Conservation (phyloP, 2,888 invertebrate species). For the Clusia tigrina region DNA sequence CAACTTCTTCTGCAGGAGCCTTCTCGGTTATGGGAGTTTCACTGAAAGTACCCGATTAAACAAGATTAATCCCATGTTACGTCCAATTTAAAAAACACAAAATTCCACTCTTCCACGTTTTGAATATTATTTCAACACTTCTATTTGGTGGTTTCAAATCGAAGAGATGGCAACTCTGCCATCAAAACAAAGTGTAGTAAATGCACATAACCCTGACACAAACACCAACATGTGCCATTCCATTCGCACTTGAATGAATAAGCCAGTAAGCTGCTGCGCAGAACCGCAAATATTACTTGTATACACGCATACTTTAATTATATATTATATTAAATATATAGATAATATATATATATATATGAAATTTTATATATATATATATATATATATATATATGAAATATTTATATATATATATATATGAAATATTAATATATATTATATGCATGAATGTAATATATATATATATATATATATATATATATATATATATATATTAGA, state of each 20-base stretch:
- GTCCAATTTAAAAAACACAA: not conserved
- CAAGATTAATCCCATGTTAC: too few relatives aligned
- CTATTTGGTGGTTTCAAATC: not conserved
- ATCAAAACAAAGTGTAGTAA: not conserved
- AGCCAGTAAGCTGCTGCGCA: not conserved
- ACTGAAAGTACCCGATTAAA: constrained; percentile 41
- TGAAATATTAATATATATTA: too few relatives aligned
- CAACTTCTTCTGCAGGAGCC: constrained; percentile 59
- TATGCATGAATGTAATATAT: too few relatives aligned
- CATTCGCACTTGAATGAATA: not conserved
- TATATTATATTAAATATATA: too few relatives aligned
- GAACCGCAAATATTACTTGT: too few relatives aligned
- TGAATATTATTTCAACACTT: not conserved
- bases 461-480: too few relatives aligned
- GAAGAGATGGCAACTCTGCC: not conserved
- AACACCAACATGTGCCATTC: not conserved
- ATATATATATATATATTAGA: too few relatives aligned
- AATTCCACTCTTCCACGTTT: not conserved
- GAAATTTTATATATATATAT: too few relatives aligned
- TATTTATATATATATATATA: too few relatives aligned
- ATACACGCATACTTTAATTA: too few relatives aligned
- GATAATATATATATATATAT: too few relatives aligned
- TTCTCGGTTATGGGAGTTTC: constrained; percentile 64
- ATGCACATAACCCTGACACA: constrained; percentile 3
- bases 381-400: too few relatives aligned